Conservation (phyloP, 2,113 vertebrate species). For the Cavia porcellus region DNA sequence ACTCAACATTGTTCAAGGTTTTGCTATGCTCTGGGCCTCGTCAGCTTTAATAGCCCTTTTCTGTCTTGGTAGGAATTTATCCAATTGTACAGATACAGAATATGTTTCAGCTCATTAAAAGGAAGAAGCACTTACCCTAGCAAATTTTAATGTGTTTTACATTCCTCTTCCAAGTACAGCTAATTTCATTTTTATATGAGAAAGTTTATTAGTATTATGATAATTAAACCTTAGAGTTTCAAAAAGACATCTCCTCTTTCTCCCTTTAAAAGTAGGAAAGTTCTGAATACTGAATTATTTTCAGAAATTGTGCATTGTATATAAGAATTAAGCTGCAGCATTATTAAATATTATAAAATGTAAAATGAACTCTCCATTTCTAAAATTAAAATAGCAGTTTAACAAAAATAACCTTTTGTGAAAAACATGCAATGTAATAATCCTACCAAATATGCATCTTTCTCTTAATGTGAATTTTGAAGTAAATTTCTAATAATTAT, state of each 20-base stretch:
- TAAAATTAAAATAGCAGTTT: constrained; percentile 42
- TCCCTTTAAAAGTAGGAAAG: constrained; percentile 8
- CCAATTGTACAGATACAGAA: constrained; percentile 49
- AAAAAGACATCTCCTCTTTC: not conserved
- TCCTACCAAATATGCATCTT: not conserved
- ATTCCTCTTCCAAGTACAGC: constrained; percentile 51
- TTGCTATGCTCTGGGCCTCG: constrained; percentile 36
- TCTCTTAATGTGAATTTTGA: not conserved
- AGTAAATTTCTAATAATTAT: not conserved
- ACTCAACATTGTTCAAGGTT: constrained; percentile 47
- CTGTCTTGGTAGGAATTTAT: constrained; percentile 49
- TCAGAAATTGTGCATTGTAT: not conserved
- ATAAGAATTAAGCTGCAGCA: not conserved
- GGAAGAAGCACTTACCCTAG: constrained; percentile 58
- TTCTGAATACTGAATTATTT: constrained; percentile 36
- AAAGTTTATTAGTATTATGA: constrained; percentile 65
- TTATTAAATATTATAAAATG: constrained; percentile 19
- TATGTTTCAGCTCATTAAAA: constrained; percentile 70
- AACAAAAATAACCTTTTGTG: not conserved
- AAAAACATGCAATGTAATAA: not conserved
- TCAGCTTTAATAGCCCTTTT: constrained; percentile 54
- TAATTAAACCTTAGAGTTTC: constrained; percentile 58
- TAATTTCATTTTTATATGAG: constrained; percentile 66
- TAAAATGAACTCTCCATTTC: not conserved
- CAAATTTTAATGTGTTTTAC: constrained; percentile 57